Evolutionary conservation across 1,140 invertebrate species (phyloP), one percentile per base, ranked within the genome.

Genomic region (Cotesia chilonis): DNA sequence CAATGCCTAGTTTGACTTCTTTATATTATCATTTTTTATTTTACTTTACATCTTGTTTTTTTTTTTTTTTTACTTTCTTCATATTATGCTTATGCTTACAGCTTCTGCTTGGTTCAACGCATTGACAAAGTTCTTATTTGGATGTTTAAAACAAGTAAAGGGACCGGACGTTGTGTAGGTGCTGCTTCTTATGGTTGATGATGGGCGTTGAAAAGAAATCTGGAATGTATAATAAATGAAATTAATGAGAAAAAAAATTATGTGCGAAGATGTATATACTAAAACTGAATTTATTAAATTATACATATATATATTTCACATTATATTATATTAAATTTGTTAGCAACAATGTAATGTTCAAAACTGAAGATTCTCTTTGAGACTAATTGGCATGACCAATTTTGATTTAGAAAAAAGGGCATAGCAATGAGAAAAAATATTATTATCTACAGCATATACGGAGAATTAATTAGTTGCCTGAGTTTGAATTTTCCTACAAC

Each of bases 401-500:
- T 78, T 76, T 76, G 55, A 73, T 66, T 73, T 63, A 2, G 2
- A 20, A 60, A 57, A 28, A 60, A 60, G 14, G 3, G 14, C 14
- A 14, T 14, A 14, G 65, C 59, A 66, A 76, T 78, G 74, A 74
- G 64, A 77, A 65, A 68, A 51, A 55, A 9, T 70, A 65, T 72
- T 36, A 70, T 47, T 47, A 28, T 52, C 4, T 54, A 17, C 37
- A 36, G 0, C 4, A 60, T 36, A 20, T 6, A 66, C 10, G 47
- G 6, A 6, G 64, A 35, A n/a, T 66, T 78, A 78, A 78, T 78
- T 78, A 77, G 71, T 59, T 52, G 38, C 20, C n/a, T 5, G 41
- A 69, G 69, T 70, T 64, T 36, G 64, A 72, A 59, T 74, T 77
- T 78, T 77, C 71, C 69, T 71, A 57, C 59, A 61, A 10, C 17